These are phyloP conservation scores for Lepidocyrtoides sp. DNA, from an alignment of 2,888 invertebrate species.

Conservation along the genomic window DNA sequence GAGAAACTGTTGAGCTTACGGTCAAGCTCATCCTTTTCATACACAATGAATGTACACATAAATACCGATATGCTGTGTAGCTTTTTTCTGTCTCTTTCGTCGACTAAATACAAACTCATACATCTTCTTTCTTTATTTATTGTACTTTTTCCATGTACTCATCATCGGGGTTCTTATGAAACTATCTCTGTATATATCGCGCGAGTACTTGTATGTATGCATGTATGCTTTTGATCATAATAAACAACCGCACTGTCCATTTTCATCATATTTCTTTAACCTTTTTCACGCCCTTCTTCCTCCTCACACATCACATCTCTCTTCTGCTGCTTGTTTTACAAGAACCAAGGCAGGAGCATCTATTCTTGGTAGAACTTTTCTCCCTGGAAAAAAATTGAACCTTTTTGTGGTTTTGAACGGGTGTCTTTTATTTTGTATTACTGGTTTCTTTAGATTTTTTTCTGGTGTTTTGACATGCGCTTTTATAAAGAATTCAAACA, in stretches of 20 bases:
- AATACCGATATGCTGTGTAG: neutral
- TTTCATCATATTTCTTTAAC: slow-evolving; percentile 70
- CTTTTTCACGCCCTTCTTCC: slow-evolving; percentile 71
- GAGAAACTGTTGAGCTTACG: neutral
- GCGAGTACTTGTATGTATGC: neutral
- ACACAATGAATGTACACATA: neutral
- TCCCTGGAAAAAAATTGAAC: slow-evolving; percentile 26
- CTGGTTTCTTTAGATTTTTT: neutral
- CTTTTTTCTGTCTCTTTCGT: too few species aligned
- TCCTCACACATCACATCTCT: neutral
- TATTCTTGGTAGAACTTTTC: slow-evolving; percentile 1
- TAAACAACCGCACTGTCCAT: slow-evolving; percentile 72
- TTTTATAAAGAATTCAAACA: slow-evolving; percentile 1
- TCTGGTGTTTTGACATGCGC: slow-evolving; percentile 41
- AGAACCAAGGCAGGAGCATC: too few species aligned
- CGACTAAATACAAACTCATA: slow-evolving; percentile 41
- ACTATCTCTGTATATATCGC: too few species aligned
- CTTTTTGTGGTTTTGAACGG: slow-evolving; percentile 36
- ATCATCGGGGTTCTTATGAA: neutral
- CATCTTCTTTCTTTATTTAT: slow-evolving; percentile 48
- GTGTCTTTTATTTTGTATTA: slow-evolving; percentile 2
- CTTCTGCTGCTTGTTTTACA: neutral
- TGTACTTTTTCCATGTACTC: slow-evolving; percentile 34
- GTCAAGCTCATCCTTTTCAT: neutral
- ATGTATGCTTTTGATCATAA: slow-evolving; percentile 57